phyloP scores from a whole-genome alignment of 2,113 vertebrate species.

The Rhinopomastus cyanomelas region DNA sequence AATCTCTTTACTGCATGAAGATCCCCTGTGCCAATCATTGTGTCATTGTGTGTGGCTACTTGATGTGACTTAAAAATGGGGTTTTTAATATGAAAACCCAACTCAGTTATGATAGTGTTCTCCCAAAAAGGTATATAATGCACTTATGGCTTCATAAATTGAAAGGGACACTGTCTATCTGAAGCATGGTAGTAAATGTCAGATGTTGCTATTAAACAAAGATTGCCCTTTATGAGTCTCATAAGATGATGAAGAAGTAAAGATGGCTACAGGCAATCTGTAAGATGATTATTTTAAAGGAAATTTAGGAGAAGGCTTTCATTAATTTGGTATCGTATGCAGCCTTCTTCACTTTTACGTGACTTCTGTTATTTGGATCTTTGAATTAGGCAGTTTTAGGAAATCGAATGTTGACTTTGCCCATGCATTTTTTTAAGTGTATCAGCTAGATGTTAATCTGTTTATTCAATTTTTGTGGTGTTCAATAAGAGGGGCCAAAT shows the following conservation, averaged over 20 bases:
- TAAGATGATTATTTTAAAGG: slow-evolving; percentile 13
- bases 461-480: background rate
- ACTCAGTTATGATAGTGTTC: background rate
- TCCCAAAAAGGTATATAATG: slow-evolving; percentile 6
- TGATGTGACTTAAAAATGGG: background rate
- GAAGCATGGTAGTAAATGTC: slow-evolving; percentile 60
- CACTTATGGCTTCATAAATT: slow-evolving; percentile 55
- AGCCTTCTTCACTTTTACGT: background rate
- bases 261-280: background rate
- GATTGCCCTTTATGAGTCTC: slow-evolving; percentile 62
- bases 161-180: slow-evolving; percentile 32
- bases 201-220: slow-evolving; percentile 71
- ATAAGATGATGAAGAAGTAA: background rate
- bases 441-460: background rate
- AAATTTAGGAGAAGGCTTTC: background rate
- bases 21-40: background rate
- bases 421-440: background rate
- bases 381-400: background rate
- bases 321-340: slow-evolving; percentile 6
- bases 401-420: background rate
- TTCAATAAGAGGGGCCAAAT: background rate
- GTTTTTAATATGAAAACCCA: slow-evolving; percentile 34
- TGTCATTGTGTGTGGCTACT: background rate
- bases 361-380: background rate
- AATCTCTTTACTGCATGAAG: background rate